Percentiles rank a stretch among this genome's conserved stretches.
phyloP scores from a whole-genome alignment of 2,888 invertebrate genomes.

The Nymphalis polychloros region DNA sequence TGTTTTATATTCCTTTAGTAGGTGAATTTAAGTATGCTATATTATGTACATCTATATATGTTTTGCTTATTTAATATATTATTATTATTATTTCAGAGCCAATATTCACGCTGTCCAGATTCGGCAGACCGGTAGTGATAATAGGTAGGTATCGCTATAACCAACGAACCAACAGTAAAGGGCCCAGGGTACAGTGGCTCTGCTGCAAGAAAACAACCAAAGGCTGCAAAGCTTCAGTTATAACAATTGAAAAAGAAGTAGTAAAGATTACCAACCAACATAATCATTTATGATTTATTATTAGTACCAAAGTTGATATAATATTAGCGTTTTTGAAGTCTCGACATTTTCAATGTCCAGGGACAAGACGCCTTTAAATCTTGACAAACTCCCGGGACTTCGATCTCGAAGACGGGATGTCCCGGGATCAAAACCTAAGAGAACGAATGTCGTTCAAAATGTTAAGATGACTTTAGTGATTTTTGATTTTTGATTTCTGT shows the following conservation, averaged over 20 bases:
- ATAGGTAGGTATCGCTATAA: slow-evolving; percentile 56
- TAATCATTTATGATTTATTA: slow-evolving; percentile 32
- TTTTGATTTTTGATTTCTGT: too few species aligned
- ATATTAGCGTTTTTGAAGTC: too few species aligned
- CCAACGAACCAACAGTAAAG: slow-evolving; percentile 27
- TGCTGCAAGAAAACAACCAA: slow-evolving; percentile 43
- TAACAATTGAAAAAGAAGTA: slow-evolving; percentile 40
- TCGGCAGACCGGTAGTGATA: slow-evolving; percentile 40
- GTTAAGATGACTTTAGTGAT: too few species aligned
- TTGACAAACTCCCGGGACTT: too few species aligned
- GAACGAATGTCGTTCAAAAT: too few species aligned
- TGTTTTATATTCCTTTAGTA: too few species aligned
- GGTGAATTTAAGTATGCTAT: too few species aligned
- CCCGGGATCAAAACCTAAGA: too few species aligned
- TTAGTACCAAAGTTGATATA: background rate
- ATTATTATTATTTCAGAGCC: slow-evolving; percentile 18
- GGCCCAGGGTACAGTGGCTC: slow-evolving; percentile 49
- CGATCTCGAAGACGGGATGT: too few species aligned
- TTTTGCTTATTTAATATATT: background rate
- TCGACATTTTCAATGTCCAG: too few species aligned
- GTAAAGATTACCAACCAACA: slow-evolving; percentile 35
- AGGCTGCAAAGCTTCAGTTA: slow-evolving; percentile 44
- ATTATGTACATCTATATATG: too few species aligned
- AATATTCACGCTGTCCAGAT: slow-evolving; percentile 34
- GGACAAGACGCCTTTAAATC: too few species aligned